Evolutionary conservation across 1,140 invertebrate genomes (phyloP), one percentile per base, ranked within the genome.

Genomic region (Gryon sp.): DNA sequence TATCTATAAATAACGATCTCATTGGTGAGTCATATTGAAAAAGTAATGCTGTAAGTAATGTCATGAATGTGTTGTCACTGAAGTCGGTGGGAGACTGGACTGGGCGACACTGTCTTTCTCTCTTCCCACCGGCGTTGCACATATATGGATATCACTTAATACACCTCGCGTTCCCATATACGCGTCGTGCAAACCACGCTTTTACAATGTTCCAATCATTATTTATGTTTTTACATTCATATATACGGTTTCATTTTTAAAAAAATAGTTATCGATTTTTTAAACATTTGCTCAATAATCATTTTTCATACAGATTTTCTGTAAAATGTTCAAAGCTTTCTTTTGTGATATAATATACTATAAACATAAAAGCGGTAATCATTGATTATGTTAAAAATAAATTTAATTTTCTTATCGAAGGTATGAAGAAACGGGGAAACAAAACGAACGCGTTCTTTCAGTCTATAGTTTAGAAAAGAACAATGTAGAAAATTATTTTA

Each of bases 1-100:
- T 66, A 34, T 79, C 82, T 87, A 87, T 86, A 86, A 86, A 86
- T 86, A 88, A 84, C 80, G 73, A 53, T 85, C 81, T 84, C 83
- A 88, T 86, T 86, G 83, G 77, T 88, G 86, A 86, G 70, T 88
- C 86, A 87, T 73, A 85, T 74, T 19, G 4, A 0, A 26, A 45
- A 38, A 46, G 18, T 26, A 41, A 32, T 62, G 55, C 26, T 34
- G 28, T 52, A 46, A 60, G 41, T 69, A 40, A 69, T 34, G 34
- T 38, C 15, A 6, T 6, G 8, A 41, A 28, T 52, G 9, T 48
- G 57, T 63, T 72, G 57, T 63, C 48, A 53, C 26, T 34, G 52
- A 28, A 73, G 15, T 30, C 48, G 45, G 66, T 48, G 72, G 68
- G 74, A 80, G 78, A 62, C 52, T 81, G 81, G 72, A 78, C 57